Evolutionary conservation across 2,888 invertebrate genomes (phyloP).

Genomic region (Lepidocyrtoides sp.): DNA sequence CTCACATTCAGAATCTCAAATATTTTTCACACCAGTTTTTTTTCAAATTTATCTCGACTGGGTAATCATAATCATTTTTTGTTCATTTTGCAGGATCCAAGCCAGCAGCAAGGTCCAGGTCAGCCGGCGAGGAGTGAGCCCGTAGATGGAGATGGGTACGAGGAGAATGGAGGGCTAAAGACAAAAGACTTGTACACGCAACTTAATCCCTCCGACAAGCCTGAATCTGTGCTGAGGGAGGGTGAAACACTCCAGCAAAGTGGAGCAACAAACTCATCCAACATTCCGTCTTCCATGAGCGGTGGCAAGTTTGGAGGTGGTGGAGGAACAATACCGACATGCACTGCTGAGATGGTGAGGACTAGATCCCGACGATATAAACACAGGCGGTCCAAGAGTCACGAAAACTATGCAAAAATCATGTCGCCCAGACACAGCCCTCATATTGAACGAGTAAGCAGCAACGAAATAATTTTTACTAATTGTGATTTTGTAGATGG

Average conservation of each 20-base stretch:
- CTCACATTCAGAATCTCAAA: background rate
- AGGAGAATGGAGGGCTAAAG: conserved; percentile 47
- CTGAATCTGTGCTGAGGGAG: conserved; percentile 80
- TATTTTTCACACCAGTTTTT: too few species aligned
- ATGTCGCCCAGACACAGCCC: conserved; percentile 83
- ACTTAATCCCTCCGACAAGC: conserved; percentile 82
- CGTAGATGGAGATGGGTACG: conserved; percentile 37
- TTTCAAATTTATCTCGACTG: too few species aligned
- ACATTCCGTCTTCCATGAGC: conserved; percentile 55
- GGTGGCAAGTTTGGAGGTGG: conserved; percentile 66
- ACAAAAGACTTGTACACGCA: conserved; percentile 82
- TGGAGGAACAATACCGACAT: conserved; percentile 62
- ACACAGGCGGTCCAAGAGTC: conserved; percentile 84
- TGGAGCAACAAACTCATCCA: background rate
- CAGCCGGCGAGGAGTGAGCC: background rate
- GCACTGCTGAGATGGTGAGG: conserved; percentile 41
- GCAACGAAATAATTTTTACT: too few species aligned
- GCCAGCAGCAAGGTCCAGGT: conserved; percentile 1
- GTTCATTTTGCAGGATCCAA: background rate
- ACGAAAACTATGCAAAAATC: conserved; percentile 84
- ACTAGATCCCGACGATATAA: conserved; percentile 78
- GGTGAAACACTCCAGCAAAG: conserved; percentile 39
- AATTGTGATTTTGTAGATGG: too few species aligned
- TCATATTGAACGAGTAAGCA: conserved; percentile 82
- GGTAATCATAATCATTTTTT: background rate